phyloP scores from a whole-genome alignment of 2,797 vertebrate species.

The Sebastes taczanowskii region DNA sequence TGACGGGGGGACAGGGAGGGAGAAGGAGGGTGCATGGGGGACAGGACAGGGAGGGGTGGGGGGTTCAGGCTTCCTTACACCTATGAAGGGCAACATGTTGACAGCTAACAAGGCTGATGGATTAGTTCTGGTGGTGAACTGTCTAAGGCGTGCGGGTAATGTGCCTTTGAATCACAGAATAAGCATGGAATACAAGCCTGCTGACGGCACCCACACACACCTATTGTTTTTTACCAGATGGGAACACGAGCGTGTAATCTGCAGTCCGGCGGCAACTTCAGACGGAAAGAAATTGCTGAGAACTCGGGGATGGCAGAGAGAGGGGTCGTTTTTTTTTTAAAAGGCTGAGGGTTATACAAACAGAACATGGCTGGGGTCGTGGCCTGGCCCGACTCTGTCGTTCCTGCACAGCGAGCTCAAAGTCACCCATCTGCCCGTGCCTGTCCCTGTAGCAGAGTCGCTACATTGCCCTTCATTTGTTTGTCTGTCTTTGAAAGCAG shows the following conservation, averaged over 20 bases:
- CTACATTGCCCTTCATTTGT: constrained; percentile 25
- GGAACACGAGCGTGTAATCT: neutral
- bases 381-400: constrained; percentile 51
- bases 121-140: constrained; percentile 62
- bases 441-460: neutral
- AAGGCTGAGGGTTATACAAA: constrained; percentile 65
- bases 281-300: constrained; percentile 2
- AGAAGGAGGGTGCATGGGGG: constrained; percentile 7
- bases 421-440: constrained; percentile 30
- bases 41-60: neutral
- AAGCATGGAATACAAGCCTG: constrained; percentile 43
- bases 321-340: constrained; percentile 16
- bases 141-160: constrained; percentile 35
- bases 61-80: constrained; percentile 43
- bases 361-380: constrained; percentile 63
- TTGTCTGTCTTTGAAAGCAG: constrained; percentile 29
- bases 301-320: constrained; percentile 8
- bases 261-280: constrained; percentile 25
- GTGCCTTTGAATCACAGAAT: constrained; percentile 48
- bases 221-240: constrained; percentile 26
- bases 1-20: neutral
- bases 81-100: constrained; percentile 63
- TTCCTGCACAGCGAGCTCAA: constrained; percentile 44
- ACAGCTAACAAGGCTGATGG: constrained; percentile 65
- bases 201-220: constrained; percentile 2